Conservation (phyloP, 2,113 vertebrate genomes). For the Anhinga anhinga region DNA sequence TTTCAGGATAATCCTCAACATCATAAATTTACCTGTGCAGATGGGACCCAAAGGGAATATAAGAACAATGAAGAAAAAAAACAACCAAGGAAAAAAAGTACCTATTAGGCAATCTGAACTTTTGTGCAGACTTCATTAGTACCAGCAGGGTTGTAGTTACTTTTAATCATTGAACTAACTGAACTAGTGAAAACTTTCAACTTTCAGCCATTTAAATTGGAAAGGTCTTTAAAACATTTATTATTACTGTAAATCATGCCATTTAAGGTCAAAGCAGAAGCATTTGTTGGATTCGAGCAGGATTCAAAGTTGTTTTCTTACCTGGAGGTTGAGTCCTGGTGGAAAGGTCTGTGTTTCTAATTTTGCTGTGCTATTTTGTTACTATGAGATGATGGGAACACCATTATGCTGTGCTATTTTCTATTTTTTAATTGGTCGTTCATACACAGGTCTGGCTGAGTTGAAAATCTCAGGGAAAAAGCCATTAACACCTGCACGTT, state of each 20-base stretch:
- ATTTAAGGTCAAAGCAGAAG: constrained; percentile 59
- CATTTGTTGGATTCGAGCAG: background rate
- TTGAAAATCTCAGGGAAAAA: constrained; percentile 56
- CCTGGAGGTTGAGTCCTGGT: constrained; percentile 54
- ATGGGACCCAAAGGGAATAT: constrained; percentile 35
- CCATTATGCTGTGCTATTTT: constrained; percentile 50
- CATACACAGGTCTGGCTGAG: constrained; percentile 39
- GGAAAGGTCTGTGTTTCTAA: constrained; percentile 64
- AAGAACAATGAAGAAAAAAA: background rate
- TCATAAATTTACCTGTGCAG: constrained; percentile 39
- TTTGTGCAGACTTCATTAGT: constrained; percentile 39
- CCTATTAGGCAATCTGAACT: background rate
- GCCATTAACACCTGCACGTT: constrained; percentile 63
- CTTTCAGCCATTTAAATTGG: constrained; percentile 24
- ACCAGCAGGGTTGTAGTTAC: background rate
- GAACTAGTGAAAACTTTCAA: constrained; percentile 25
- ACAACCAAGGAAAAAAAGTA: constrained; percentile 15
- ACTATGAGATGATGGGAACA: constrained; percentile 63
- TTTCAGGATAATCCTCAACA: constrained; percentile 18
- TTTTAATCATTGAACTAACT: constrained; percentile 25
- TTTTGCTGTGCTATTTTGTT: constrained; percentile 46
- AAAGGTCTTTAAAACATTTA: constrained; percentile 54
- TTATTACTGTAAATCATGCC: constrained; percentile 53
- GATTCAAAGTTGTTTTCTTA: constrained; percentile 49
- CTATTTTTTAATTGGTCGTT: constrained; percentile 53